phyloP scores from a whole-genome alignment of 2,888 invertebrate genomes.

The Leptinotarsa tumamoca region DNA sequence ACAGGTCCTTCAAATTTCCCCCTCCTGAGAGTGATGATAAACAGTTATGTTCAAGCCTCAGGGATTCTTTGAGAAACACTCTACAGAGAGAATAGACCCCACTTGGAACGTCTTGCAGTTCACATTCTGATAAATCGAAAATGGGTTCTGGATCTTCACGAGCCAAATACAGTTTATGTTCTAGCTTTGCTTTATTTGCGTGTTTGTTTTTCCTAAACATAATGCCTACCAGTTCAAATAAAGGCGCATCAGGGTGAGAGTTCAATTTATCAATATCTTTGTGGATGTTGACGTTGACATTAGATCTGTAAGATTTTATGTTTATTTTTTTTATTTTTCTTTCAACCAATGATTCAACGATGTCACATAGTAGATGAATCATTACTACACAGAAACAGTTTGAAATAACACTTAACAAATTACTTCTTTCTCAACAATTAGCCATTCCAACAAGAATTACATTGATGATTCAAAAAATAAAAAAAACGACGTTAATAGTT shows the following conservation, averaged over 20 bases:
- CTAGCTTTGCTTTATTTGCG: conserved; percentile 72
- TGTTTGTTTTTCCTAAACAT: conserved; percentile 54
- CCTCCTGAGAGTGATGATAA: conserved; percentile 78
- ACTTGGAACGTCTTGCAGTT: conserved; percentile 78
- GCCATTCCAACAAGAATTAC: no score
- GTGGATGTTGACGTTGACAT: no score
- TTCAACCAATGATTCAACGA: no score
- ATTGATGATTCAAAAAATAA: no score
- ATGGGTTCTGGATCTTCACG: conserved; percentile 84
- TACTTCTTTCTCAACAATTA: no score
- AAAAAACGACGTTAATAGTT: no score
- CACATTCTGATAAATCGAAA: conserved; percentile 85
- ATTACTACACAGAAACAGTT: no score
- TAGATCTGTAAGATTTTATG: no score
- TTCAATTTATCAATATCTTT: neutral
- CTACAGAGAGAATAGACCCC: conserved; percentile 85
- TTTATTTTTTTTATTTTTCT: no score
- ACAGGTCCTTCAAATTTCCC: conserved; percentile 79
- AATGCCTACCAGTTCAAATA: neutral
- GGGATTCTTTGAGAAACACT: conserved; percentile 81
- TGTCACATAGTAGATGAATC: no score
- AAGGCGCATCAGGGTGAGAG: neutral
- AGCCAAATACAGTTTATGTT: conserved; percentile 74
- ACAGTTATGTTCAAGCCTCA: conserved; percentile 77
- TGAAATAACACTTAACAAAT: no score